Evolutionary conservation across 1,140 invertebrate genomes (phyloP), one percentile per base, ranked within the genome.

Genomic region (Leptinotarsa texana): DNA sequence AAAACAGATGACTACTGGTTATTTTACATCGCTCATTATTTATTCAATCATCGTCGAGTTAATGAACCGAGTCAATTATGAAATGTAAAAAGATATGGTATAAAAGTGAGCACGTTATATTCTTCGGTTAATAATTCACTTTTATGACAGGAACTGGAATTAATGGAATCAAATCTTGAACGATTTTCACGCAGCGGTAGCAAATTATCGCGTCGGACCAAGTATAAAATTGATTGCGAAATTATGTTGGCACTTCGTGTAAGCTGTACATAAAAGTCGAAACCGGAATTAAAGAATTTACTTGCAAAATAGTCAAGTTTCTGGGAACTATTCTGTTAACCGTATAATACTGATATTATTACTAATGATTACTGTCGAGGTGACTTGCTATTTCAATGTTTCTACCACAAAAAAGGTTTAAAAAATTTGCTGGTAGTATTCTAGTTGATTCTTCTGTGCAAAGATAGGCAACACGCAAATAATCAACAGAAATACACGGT

Each of bases 81-180:
- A 24, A 67, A 67, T 33, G 24, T 42, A 67, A 67, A 67, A 27
- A 67, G 65, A 57, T 57, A 57, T 57, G 51, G 51, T 57, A 57
- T 67, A n/a, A 57, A 57, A 57, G 65, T 27, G 27, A 67, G 65
- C 65, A 67, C n/a, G 42, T n/a, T 67, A 67, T 67, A 67, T 67
- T 67, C 65, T 42, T 24, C 24, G 22, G 18, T 67, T 11, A 67
- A 70, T 70, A 70, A 70, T 70, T 70, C 49, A 70, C 49, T 13
- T 48, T 49, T 49, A 70, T 70, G 69, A 70, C 48, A 49, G 69
- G 33, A 18, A 70, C 47, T 47, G 47, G 49, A n/a, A 70, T 76
- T 72, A 73, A 76, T 76, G 75, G 65, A 76, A 76, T 76, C 75
- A 76, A 76, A 76, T 69, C 42, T 69, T 73, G 72, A 61, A 76